Evolutionary conservation across 2,888 invertebrate species (phyloP).

Genomic region (Notocelia uddmanniana): DNA sequence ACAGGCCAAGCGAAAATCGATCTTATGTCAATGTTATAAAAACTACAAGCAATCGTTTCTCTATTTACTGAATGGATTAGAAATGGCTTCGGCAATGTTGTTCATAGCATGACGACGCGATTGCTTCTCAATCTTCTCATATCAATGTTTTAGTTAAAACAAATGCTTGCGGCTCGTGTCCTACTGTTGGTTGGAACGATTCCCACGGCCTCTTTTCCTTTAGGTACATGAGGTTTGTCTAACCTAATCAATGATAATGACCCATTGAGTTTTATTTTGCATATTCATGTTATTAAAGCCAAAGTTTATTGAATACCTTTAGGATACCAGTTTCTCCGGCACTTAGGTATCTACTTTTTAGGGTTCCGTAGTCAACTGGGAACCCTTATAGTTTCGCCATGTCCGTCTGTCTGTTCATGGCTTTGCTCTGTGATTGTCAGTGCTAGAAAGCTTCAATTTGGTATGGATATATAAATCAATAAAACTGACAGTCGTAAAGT

Average conservation of each 20-base stretch:
- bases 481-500: too few species aligned
- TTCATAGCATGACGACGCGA: background rate
- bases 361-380: too few species aligned
- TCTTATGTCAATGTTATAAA: too few species aligned
- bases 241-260: background rate
- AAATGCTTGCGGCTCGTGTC: background rate
- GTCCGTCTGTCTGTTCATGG: too few species aligned
- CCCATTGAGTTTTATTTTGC: background rate
- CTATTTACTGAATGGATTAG: too few species aligned
- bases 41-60: too few species aligned
- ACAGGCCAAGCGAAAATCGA: too few species aligned
- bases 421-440: too few species aligned
- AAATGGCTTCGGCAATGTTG: background rate
- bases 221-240: background rate
- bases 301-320: background rate
- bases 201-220: constrained; percentile 12
- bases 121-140: background rate
- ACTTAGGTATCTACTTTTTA: too few species aligned
- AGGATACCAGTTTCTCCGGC: background rate
- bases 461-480: too few species aligned
- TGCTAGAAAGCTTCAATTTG: too few species aligned
- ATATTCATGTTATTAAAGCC: background rate
- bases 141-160: background rate
- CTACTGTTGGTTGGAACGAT: background rate
- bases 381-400: too few species aligned